These are phyloP conservation scores for Marisa cornuarietis DNA, from an alignment of 1,140 invertebrate species.

Conservation along the genomic window DNA sequence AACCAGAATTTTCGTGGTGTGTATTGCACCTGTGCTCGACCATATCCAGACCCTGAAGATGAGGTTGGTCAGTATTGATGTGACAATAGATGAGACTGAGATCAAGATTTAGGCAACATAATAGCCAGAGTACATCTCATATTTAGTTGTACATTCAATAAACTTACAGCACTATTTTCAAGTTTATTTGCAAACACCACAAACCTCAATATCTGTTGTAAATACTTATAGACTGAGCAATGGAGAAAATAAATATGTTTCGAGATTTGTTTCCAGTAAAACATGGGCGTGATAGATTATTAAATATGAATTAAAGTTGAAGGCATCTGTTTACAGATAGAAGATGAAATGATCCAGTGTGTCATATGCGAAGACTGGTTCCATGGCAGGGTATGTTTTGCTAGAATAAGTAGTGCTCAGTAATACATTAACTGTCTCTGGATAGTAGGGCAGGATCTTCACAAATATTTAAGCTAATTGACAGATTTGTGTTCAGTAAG, in stretches of 20 bases:
- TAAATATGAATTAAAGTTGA: not conserved
- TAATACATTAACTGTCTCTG: not conserved
- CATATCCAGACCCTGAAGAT: conserved; percentile 91
- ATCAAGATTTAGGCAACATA: too few species aligned
- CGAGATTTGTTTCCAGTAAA: too few species aligned
- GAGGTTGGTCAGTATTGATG: conserved; percentile 63
- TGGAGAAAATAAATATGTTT: too few species aligned
- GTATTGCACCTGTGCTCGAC: conserved; percentile 93
- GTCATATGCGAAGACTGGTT: conserved; percentile 98
- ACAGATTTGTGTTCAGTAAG: too few species aligned
- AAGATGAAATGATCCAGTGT: conserved; percentile 97
- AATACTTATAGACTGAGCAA: too few species aligned
- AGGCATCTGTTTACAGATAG: conserved; percentile 55
- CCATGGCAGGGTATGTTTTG: conserved; percentile 72
- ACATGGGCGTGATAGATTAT: too few species aligned
- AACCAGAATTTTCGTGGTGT: conserved; percentile 86
- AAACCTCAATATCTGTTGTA: too few species aligned
- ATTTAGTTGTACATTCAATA: too few species aligned
- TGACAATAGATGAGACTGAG: conserved; percentile 7
- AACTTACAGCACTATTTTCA: too few species aligned
- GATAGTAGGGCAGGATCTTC: not conserved
- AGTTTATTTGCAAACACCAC: too few species aligned
- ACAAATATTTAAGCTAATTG: too few species aligned
- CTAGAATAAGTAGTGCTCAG: not conserved
- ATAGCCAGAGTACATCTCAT: too few species aligned